Base-by-base conservation (phyloP, 1,140 invertebrate species). In the Drosophila mojavensis region DNA sequence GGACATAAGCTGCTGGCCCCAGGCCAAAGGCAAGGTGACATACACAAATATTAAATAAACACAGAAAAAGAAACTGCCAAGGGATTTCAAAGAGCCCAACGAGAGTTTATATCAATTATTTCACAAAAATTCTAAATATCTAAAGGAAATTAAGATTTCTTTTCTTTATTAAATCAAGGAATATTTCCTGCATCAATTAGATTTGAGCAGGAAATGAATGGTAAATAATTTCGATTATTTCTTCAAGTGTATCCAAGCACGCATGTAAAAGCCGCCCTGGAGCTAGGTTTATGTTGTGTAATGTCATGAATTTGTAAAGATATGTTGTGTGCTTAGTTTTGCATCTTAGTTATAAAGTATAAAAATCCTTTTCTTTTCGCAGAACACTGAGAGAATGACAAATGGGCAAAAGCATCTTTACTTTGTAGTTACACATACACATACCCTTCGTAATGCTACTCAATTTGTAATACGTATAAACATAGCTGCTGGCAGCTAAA, bases 381-480 rank as follows among this genome's bases (percentile, higher is more conserved):
- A 48, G 10, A 11, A 9, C 5, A 48, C 15, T 48, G 41, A 47
- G 59, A 20, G 41, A 30, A 48, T 62, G 64, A 56, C 5, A 65
- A 48, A 53, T 69, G 51, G 24, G 66, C 47, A 51, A 68, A 64
- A 76, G 78, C 75, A 51, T 58, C 75, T 84, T 73, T 78, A 69
- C 81, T 15, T 30, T 53, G 20, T 56, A 55, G 53, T 60, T 54
- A 59, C 20, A 13, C 33, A 15, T 5, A 13, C 11, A 7, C 13
- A 13, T n/a, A 13, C 5, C 13, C 41, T 28, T 28, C 33, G 45
- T 69, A 58, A 54, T 79, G 66, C 45, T 69, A 47, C 50, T 39
- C 55, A 75, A 85, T 81, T 64, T 64, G 69, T 71, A 78, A 55
- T 79, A 75, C 70, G 53, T 64, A 81, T 78, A 81, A 84, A 78